Evolutionary conservation across 1,140 invertebrate genomes (phyloP).

Genomic region (Onthophagus taurus): DNA sequence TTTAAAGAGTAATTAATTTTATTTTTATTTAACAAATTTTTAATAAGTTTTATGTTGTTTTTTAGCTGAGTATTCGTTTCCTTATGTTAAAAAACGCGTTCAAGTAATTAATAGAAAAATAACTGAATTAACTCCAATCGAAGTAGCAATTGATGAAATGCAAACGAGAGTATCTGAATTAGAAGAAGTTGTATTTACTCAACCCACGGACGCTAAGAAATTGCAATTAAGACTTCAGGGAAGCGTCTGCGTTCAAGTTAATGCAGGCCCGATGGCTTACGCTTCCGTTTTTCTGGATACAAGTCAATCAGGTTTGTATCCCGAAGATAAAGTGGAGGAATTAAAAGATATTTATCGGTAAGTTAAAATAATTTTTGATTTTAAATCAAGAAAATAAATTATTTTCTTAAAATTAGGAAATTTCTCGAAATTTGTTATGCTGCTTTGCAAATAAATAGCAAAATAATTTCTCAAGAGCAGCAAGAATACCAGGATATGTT

Average conservation of each 20-base stretch:
- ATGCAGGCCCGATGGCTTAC: conserved; percentile 90
- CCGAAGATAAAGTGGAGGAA: conserved; percentile 72
- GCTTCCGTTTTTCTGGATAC: conserved; percentile 81
- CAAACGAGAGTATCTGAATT: conserved; percentile 72
- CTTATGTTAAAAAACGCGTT: conserved; percentile 86
- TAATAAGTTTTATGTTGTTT: conserved; percentile 22
- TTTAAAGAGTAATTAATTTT: conserved; percentile 54
- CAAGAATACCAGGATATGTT: conserved; percentile 82
- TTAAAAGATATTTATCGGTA: conserved; percentile 82
- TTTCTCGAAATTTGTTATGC: conserved; percentile 81
- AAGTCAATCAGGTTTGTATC: conserved; percentile 55
- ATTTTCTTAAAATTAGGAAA: conserved; percentile 52
- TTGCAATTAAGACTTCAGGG: conserved; percentile 83
- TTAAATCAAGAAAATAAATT: conserved; percentile 3
- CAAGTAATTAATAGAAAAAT: conserved; percentile 60
- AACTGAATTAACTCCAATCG: conserved; percentile 79
- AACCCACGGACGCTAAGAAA: conserved; percentile 77
- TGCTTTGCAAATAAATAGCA: conserved; percentile 77
- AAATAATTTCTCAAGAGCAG: conserved; percentile 76
- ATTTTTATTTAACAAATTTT: not conserved
- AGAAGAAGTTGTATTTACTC: conserved; percentile 70
- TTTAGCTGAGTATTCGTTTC: conserved; percentile 74
- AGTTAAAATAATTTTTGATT: conserved; percentile 5
- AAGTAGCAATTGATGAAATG: conserved; percentile 92
- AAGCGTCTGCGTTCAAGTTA: conserved; percentile 85